Percentiles rank a stretch among this genome's conserved stretches.
phyloP scores from a whole-genome alignment of 30 jellyfish, hydroid and myxozoan genomes.

The Aurelia sp. region DNA sequence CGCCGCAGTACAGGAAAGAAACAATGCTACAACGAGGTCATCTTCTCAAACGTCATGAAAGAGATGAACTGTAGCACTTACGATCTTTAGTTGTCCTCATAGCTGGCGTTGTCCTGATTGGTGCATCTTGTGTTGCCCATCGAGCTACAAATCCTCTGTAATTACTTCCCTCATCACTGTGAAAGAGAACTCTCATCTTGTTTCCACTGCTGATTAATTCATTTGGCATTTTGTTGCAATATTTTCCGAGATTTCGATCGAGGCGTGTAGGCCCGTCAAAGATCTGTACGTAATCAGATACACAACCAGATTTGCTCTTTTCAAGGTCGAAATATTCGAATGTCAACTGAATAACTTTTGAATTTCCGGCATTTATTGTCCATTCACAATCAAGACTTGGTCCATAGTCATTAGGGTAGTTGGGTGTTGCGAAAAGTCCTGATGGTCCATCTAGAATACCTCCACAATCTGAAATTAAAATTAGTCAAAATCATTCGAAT shows the following conservation, averaged over 20 bases:
- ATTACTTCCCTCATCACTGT: slow-evolving; percentile 21
- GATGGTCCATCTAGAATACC: slow-evolving; percentile 33
- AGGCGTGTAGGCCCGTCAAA: slow-evolving; percentile 49
- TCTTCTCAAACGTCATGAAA: not conserved
- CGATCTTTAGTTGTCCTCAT: slow-evolving; percentile 25
- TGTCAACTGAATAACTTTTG: slow-evolving; percentile 41
- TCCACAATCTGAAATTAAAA: slow-evolving; percentile 71
- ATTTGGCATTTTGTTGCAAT: slow-evolving; percentile 54
- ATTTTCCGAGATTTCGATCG: slow-evolving; percentile 53
- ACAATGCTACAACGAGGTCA: too few species aligned
- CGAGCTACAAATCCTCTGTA: slow-evolving; percentile 60
- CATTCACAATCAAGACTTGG: slow-evolving; percentile 63
- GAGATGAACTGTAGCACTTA: not conserved
- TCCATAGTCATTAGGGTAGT: slow-evolving; percentile 72
- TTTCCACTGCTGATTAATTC: slow-evolving; percentile 45
- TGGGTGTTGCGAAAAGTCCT: slow-evolving; percentile 68
- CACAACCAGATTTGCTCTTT: slow-evolving; percentile 23
- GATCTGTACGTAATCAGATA: slow-evolving; percentile 66
- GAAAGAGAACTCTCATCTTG: slow-evolving; percentile 44
- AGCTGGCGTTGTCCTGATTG: slow-evolving; percentile 16
- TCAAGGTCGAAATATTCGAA: slow-evolving; percentile 69
- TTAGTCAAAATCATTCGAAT: not conserved
- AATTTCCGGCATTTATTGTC: slow-evolving; percentile 38
- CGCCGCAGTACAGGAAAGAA: too few species aligned
- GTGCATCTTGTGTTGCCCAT: slow-evolving; percentile 57